phyloP scores from a whole-genome alignment of 2,113 vertebrate genomes.

The Cathartes aura region DNA sequence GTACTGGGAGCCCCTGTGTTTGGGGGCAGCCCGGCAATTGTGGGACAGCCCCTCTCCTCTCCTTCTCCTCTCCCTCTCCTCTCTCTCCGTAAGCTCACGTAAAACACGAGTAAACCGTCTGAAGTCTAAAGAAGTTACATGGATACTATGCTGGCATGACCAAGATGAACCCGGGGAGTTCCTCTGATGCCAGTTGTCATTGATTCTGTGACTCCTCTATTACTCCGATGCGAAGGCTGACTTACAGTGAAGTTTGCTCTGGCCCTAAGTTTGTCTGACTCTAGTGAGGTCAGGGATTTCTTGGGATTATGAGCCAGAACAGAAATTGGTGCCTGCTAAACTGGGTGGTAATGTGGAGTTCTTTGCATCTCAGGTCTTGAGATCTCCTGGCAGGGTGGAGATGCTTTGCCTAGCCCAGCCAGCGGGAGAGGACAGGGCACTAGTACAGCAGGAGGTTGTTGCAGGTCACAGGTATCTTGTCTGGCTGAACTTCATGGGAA shows the following conservation, averaged over 20 bases:
- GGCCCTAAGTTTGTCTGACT: neutral
- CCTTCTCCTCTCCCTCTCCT: neutral
- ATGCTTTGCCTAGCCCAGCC: neutral
- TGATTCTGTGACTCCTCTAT: neutral
- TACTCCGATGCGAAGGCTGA: neutral
- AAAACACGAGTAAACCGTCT: neutral
- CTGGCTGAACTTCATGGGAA: neutral
- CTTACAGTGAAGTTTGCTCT: neutral
- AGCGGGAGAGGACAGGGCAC: neutral
- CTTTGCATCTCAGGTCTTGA: neutral
- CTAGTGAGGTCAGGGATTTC: neutral
- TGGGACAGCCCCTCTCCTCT: neutral
- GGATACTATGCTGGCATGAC: neutral
- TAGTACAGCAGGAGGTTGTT: neutral
- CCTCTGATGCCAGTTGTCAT: neutral
- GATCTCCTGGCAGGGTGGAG: neutral
- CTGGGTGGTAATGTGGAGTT: neutral
- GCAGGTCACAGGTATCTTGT: neutral
- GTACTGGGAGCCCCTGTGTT: neutral
- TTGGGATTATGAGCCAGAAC: neutral
- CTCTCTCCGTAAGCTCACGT: rapidly evolving
- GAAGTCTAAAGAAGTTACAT: neutral
- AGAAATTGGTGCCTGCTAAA: neutral
- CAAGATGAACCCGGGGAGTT: neutral
- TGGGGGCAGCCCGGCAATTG: neutral